Conservation (phyloP, 2,113 vertebrate species). For the Tragulus kanchil region DNA sequence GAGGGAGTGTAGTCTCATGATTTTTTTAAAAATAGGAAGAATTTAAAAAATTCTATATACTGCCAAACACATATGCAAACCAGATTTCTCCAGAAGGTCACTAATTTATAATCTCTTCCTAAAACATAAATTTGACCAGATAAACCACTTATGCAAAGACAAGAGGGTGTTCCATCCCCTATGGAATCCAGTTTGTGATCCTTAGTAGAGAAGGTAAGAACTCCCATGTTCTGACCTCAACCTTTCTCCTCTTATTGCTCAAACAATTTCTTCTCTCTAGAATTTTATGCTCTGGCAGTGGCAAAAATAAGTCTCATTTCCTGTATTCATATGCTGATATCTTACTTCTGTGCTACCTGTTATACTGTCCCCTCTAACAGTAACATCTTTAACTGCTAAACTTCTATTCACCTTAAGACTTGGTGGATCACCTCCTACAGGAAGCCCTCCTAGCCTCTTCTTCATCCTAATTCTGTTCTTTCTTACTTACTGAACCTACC, state of each 20-base stretch:
- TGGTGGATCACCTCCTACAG: background rate
- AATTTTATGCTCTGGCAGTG: background rate
- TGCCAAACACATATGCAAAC: background rate
- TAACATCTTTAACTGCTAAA: background rate
- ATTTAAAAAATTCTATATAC: background rate
- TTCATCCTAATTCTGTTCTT: background rate
- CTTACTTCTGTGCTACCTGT: background rate
- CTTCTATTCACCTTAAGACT: background rate
- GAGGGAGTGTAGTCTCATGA: background rate
- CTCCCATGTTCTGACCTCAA: background rate
- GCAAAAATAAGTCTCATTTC: background rate
- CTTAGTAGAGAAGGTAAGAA: background rate
- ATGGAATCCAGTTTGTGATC: background rate
- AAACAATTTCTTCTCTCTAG: background rate
- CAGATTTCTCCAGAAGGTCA: background rate
- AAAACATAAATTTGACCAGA: background rate
- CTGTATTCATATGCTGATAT: background rate
- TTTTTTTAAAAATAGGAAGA: constrained; percentile 18
- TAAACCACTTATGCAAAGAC: background rate
- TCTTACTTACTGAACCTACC: background rate
- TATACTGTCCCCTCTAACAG: background rate
- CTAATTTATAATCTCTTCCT: background rate
- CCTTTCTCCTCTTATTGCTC: background rate
- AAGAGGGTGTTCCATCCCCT: background rate
- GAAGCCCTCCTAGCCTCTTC: background rate